Conservation (phyloP, 2,888 invertebrate species). For the Chrysopilus asiliformis region DNA sequence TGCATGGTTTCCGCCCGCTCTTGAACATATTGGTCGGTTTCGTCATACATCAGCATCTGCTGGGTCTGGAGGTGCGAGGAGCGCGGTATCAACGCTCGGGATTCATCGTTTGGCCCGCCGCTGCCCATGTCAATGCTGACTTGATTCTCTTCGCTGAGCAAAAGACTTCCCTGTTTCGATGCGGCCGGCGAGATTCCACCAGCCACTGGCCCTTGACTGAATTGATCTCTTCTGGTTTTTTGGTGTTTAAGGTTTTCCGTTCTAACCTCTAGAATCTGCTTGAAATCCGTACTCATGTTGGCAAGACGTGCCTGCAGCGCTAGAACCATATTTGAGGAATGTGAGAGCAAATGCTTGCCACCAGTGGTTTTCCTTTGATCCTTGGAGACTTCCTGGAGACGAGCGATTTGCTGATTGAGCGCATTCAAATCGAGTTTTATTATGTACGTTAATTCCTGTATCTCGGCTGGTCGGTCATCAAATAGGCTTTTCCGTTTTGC, state of each 20-base stretch:
- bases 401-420: conserved; percentile 94
- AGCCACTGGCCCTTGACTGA: conserved; percentile 47
- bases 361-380: conserved; percentile 47
- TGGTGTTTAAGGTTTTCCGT: conserved; percentile 97
- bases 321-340: conserved; percentile 85
- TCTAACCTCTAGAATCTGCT: conserved; percentile 91
- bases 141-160: conserved; percentile 44
- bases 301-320: conserved; percentile 89
- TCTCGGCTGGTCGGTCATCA: conserved; percentile 91
- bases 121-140: conserved; percentile 71
- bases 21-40: conserved; percentile 80
- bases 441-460: conserved; percentile 93
- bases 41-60: conserved; percentile 66
- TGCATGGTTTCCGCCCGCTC: conserved; percentile 97
- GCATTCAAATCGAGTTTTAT: conserved; percentile 93
- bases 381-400: conserved; percentile 68
- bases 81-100: conserved; percentile 33
- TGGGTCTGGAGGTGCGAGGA: conserved; percentile 34
- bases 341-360: conserved; percentile 73
- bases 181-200: conserved; percentile 47
- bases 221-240: conserved; percentile 79
- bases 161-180: conserved; percentile 35
- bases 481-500: conserved; percentile 96
- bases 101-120: conserved; percentile 31
- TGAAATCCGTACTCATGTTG: conserved; percentile 94